Evolutionary conservation across 2,113 vertebrate species (phyloP).

Genomic region (Aix galericulata): DNA sequence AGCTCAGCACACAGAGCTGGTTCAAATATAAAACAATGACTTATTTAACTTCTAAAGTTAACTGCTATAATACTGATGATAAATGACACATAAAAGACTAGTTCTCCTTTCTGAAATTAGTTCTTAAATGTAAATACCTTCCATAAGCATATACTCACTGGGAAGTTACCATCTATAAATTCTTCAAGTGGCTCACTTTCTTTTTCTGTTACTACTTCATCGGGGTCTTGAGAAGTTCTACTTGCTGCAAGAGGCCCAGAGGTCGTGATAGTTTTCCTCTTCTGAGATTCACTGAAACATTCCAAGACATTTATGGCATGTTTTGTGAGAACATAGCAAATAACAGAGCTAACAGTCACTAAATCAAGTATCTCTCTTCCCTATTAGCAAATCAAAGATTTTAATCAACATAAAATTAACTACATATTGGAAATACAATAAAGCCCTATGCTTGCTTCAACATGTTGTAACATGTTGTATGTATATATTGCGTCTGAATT

Average conservation of each 20-base stretch:
- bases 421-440: not conserved
- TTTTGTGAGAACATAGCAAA: not conserved
- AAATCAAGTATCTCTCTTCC: not conserved
- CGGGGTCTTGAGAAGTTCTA: constrained; percentile 71
- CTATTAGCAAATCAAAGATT: not conserved
- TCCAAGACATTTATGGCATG: not conserved
- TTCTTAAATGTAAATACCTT: constrained; percentile 3
- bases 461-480: not conserved
- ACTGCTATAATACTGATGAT: not conserved
- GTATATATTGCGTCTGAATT: not conserved
- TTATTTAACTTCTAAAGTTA: not conserved
- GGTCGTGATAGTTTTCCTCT: constrained; percentile 78
- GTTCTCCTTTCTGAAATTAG: not conserved
- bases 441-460: not conserved
- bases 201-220: constrained; percentile 74
- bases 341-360: not conserved
- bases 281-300: constrained; percentile 87
- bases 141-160: constrained; percentile 77
- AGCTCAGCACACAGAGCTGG: not conserved
- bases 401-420: not conserved
- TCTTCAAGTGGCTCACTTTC: constrained; percentile 79
- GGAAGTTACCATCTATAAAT: constrained; percentile 82
- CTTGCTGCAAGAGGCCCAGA: constrained; percentile 71
- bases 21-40: not conserved
- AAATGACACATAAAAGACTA: not conserved